phyloP scores from a whole-genome alignment of 2,888 invertebrate genomes.

The Drosophila quinaria region DNA sequence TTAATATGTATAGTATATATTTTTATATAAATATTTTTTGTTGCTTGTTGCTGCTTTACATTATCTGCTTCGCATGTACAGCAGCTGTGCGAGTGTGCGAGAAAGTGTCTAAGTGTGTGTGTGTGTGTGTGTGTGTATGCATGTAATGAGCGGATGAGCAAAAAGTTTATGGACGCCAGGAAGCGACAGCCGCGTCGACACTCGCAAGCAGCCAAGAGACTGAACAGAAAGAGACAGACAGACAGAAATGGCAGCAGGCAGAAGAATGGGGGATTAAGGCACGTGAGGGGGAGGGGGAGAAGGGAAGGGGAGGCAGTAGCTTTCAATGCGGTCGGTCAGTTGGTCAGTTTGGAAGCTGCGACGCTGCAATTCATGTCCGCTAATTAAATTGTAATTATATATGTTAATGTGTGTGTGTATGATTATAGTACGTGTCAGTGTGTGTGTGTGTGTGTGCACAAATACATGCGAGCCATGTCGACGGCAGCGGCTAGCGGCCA shows the following conservation, averaged over 20 bases:
- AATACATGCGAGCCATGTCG: slow-evolving; percentile 26
- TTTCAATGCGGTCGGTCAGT: slow-evolving; percentile 46
- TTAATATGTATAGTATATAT: slow-evolving; percentile 39
- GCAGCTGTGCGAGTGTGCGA: slow-evolving; percentile 33
- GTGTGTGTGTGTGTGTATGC: slow-evolving; percentile 33
- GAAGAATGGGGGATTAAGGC: background rate
- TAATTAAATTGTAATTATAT: slow-evolving; percentile 79
- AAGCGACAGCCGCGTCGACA: slow-evolving; percentile 73
- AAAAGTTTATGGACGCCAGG: slow-evolving; percentile 72
- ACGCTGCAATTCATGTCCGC: slow-evolving; percentile 76
- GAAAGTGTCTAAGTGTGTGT: slow-evolving; percentile 15
- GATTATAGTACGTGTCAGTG: slow-evolving; percentile 2
- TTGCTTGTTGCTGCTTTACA: slow-evolving; percentile 39
- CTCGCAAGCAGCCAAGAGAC: slow-evolving; percentile 48
- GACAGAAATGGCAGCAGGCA: slow-evolving; percentile 2
- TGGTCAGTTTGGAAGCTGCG: slow-evolving; percentile 53
- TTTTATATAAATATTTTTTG: slow-evolving; percentile 18
- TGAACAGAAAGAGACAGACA: slow-evolving; percentile 4
- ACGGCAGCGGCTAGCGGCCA: slow-evolving; percentile 43
- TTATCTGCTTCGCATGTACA: slow-evolving; percentile 68
- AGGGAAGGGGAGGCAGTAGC: background rate
- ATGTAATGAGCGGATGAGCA: slow-evolving; percentile 65
- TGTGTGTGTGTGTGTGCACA: slow-evolving; percentile 12
- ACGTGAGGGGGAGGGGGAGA: background rate
- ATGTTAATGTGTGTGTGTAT: slow-evolving; percentile 67